Conservation (phyloP, 2,797 vertebrate species). For the Karalla daura region DNA sequence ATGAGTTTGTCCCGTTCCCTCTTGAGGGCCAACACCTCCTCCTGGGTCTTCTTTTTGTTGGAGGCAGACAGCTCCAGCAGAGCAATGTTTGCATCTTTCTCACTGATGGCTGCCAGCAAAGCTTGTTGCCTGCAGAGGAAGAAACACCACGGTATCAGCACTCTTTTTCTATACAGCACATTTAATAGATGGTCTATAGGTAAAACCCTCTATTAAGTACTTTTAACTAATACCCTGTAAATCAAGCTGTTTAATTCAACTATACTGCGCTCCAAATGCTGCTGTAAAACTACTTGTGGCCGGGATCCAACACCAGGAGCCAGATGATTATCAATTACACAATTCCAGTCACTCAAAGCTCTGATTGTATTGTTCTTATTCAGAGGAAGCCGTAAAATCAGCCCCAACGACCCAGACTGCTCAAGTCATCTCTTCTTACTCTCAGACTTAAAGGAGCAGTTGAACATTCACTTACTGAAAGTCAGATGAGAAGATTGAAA, state of each 20-base stretch:
- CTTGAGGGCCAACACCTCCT: constrained; percentile 96
- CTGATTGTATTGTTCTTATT: background rate
- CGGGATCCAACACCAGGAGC: background rate
- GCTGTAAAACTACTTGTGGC: background rate
- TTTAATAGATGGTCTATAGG: background rate
- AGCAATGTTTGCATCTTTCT: constrained; percentile 99
- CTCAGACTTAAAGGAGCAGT: background rate
- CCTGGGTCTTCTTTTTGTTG: constrained; percentile 99
- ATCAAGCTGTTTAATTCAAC: background rate
- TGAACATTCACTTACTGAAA: background rate
- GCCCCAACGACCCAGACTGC: background rate
- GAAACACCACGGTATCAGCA: constrained; percentile 23
- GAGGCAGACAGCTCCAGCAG: constrained; percentile 97
- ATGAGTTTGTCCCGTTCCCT: constrained; percentile 97
- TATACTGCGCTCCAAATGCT: background rate
- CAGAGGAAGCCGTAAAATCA: background rate
- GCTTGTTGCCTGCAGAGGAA: constrained; percentile 92
- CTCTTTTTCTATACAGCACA: background rate
- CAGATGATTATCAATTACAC: background rate
- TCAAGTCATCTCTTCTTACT: background rate
- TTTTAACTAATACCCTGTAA: background rate
- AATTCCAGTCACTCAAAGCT: background rate
- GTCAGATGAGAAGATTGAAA: background rate
- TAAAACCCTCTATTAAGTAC: background rate
- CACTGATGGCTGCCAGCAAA: constrained; percentile 96